These are phyloP conservation scores for Philereme transversata DNA, from an alignment of 2,888 invertebrate species.

Conservation along the genomic window DNA sequence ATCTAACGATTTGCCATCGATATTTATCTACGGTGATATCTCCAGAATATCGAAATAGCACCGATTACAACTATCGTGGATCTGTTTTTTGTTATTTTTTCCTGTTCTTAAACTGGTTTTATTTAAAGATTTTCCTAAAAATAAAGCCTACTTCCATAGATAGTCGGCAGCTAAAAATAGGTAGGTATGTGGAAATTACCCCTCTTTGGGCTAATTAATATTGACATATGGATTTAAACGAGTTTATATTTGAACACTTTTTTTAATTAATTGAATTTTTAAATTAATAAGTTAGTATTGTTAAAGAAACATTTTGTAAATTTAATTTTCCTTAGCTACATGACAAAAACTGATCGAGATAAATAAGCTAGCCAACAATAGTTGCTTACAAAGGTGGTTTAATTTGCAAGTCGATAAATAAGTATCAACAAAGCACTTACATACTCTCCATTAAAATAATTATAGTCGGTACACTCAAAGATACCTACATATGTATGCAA, in stretches of 20 bases:
- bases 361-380: conserved; percentile 15
- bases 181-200: too few relatives aligned
- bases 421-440: conserved; percentile 10
- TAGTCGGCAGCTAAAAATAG: too few relatives aligned
- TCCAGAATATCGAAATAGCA: too few relatives aligned
- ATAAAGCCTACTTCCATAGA: too few relatives aligned
- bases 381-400: conserved; percentile 3
- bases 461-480: conserved; percentile 15
- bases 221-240: too few relatives aligned
- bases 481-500: conserved; percentile 4
- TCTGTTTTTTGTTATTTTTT: too few relatives aligned
- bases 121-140: too few relatives aligned
- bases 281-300: conserved; percentile 57
- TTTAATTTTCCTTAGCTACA: conserved; percentile 31
- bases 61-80: too few relatives aligned
- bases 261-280: conserved; percentile 47
- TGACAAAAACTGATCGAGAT: conserved; percentile 23
- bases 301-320: conserved; percentile 33
- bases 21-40: too few relatives aligned
- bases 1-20: too few relatives aligned
- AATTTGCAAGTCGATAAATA: conserved; percentile 9
- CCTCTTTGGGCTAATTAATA: too few relatives aligned
- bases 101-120: too few relatives aligned
- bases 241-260: conserved; percentile 6
- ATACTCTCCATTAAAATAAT: conserved; percentile 18